Conservation (phyloP, 2,113 vertebrate species). For the Crotalus tigris region DNA sequence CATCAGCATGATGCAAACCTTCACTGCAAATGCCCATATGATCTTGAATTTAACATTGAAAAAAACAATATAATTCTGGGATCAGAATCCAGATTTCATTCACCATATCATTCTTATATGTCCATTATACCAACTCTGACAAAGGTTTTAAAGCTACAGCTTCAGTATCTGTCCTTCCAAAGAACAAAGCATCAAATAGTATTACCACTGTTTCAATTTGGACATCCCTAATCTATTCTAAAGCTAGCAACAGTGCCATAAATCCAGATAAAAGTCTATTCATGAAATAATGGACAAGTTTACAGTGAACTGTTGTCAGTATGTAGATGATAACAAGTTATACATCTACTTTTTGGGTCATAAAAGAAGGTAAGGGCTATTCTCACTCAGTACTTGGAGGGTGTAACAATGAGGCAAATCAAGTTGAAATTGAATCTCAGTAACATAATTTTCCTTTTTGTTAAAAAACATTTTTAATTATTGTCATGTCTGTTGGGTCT, state of each 20-base stretch:
- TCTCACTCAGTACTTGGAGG: not conserved
- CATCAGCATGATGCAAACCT: not conserved
- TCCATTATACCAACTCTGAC: not conserved
- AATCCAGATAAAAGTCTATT: not conserved
- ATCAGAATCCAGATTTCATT: not conserved
- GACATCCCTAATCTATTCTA: not conserved
- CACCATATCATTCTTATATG: not conserved
- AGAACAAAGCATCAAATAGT: not conserved
- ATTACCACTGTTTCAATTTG: not conserved
- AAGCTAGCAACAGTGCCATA: not conserved
- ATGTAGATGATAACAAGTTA: not conserved
- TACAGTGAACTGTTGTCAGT: not conserved
- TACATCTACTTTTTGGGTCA: not conserved
- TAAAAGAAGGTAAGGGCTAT: not conserved
- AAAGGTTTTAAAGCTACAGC: not conserved
- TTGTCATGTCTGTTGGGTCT: not conserved
- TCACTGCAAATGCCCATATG: not conserved
- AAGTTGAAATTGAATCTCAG: not conserved
- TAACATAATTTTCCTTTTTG: not conserved
- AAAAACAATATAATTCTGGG: not conserved
- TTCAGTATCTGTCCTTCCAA: not conserved
- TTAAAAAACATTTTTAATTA: not conserved
- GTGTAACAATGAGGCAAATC: not conserved
- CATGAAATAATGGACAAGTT: not conserved
- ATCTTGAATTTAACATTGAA: not conserved